Percentiles rank a stretch among this genome's conserved stretches.
Conservation (phyloP, 2,888 invertebrate species). For the Drosophila fulvimacula region DNA sequence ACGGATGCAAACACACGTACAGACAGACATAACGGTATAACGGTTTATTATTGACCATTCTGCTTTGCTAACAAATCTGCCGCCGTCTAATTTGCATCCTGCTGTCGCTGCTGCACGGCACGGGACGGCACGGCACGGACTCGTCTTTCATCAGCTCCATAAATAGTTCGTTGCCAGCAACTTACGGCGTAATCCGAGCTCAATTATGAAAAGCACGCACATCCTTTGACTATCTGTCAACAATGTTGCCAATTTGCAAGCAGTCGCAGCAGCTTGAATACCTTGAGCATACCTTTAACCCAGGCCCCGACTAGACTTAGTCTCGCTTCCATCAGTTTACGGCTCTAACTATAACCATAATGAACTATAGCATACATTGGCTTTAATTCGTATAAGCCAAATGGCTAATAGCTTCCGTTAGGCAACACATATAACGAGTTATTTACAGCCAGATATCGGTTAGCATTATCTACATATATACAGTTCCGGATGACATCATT, state of each 20-base stretch:
- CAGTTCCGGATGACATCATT: not conserved
- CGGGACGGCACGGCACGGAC: no score
- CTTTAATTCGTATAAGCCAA: not conserved
- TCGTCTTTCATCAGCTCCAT: not conserved
- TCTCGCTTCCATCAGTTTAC: not conserved
- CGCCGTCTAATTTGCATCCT: slow-evolving; percentile 2
- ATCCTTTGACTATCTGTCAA: not conserved
- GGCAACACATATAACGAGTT: not conserved
- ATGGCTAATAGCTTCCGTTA: not conserved
- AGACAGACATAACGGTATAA: not conserved
- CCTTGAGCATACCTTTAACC: not conserved
- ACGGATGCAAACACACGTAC: not conserved
- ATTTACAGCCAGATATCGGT: not conserved
- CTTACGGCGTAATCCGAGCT: slow-evolving; percentile 7
- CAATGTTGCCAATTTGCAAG: not conserved
- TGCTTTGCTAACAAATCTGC: not conserved
- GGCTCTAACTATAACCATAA: not conserved
- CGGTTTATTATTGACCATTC: slow-evolving; percentile 2
- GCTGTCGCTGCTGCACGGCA: not conserved
- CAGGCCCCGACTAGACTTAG: not conserved
- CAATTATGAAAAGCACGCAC: not conserved
- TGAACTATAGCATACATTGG: not conserved
- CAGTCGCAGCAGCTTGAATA: not conserved
- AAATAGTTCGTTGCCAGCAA: not conserved
- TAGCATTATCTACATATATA: not conserved